Base-by-base conservation (phyloP, 1,140 invertebrate genomes). In the Harpegnathos saltator region DNA sequence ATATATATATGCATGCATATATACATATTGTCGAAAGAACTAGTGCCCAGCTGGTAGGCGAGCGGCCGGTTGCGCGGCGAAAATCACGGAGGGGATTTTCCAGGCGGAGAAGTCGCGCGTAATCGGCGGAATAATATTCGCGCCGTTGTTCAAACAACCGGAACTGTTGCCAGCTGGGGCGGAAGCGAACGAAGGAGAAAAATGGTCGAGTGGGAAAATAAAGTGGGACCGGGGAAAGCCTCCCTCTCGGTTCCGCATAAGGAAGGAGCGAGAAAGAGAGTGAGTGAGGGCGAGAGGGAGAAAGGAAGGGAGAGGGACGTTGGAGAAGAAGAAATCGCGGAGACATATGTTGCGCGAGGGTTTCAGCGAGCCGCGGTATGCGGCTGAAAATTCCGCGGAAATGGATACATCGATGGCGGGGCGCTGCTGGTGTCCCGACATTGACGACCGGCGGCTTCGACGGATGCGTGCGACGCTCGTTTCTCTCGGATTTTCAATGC, bases 41-140 rank as follows among this genome's bases (percentile, higher is more conserved):
- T 56, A 48, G 5, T 17, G n/a, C 3, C n/a, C n/a, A 0, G 33
- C 15, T 22, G 22, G 7, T 29, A 4, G 66, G n/a, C 15, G 22
- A 33, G 58, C 54, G 29, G 63, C 29, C 63, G 29, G 1, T 19
- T 58, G 19, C 26, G 54, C 29, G 26, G 54, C 44, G 61, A 81
- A 85, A 86, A 73, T 86, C 66, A 58, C 59, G 48, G 19, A 74
- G 58, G 11, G 58, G 22, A 54, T 62, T 82, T 63, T 50, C 71
- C 50, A 48, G 44, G 24, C 22, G 44, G 82, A 71, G 56, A 56
- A 80, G 50, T 68, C 81, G 22, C 48, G 15, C 26, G 61, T 85
- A 83, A 75, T 61, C 62, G 69, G 12, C 61, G 62, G 69, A 74
- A 68, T 84, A 82, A 82, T 69, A 73, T 82, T 82, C 66, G 11